A percentile compares a stretch with the other conserved stretches of the same genome.
Evolutionary conservation across 2,888 invertebrate genomes (phyloP).

Genomic region (Ecdyonurus torrentis): DNA sequence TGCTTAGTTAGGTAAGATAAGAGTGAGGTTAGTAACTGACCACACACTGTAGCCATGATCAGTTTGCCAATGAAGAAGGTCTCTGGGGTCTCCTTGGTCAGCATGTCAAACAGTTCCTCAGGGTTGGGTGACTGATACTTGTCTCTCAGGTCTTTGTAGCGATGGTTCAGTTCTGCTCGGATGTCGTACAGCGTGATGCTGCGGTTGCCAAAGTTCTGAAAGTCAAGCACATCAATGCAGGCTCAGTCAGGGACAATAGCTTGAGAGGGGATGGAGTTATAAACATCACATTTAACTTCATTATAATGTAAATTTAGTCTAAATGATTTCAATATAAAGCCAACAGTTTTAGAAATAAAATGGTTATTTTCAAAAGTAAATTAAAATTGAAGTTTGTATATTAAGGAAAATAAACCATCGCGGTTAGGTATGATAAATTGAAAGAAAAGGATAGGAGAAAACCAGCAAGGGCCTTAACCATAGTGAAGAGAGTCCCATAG

Average conservation of each 20-base stretch:
- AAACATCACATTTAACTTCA: neutral
- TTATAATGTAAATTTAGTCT: neutral
- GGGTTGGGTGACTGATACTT: constrained; percentile 60
- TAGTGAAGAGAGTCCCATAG: no score
- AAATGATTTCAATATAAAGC: neutral
- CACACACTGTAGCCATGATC: constrained; percentile 57
- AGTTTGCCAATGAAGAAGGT: constrained; percentile 81
- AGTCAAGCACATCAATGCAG: no score
- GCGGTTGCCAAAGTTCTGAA: constrained; percentile 65
- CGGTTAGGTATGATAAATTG: no score
- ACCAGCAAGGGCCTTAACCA: no score
- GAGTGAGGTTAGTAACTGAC: constrained; percentile 12
- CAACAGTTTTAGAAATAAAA: no score
- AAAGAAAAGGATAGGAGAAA: no score
- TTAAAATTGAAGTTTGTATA: no score
- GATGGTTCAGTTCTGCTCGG: constrained; percentile 80
- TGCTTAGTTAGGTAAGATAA: neutral
- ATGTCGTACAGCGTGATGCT: constrained; percentile 95
- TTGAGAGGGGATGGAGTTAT: neutral
- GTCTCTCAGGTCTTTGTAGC: constrained; percentile 79
- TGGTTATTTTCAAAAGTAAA: no score
- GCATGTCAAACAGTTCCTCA: constrained; percentile 83
- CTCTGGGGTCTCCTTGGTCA: constrained; percentile 92
- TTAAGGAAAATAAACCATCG: no score
- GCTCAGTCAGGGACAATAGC: neutral